A percentile compares a stretch with the other conserved stretches of the same genome.
Conservation (phyloP, 2,888 invertebrate genomes). For the Dusona sp. region DNA sequence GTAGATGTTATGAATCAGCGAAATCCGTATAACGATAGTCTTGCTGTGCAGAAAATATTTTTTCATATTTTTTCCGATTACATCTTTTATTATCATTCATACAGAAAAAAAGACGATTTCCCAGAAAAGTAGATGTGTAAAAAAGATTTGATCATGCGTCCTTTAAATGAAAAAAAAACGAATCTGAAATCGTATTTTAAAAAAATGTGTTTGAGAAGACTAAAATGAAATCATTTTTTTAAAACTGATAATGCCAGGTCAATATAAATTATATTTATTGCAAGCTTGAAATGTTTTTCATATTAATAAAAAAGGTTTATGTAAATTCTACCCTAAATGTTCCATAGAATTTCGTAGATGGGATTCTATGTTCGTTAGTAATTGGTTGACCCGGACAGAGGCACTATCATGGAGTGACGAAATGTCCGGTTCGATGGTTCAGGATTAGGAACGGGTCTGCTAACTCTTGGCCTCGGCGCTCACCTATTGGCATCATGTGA, state of each 20-base stretch:
- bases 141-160: neutral
- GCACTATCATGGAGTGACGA: neutral
- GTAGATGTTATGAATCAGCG: neutral
- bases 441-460: neutral
- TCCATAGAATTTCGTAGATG: neutral
- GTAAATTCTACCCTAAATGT: neutral
- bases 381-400: neutral
- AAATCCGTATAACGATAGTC: neutral
- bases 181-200: neutral
- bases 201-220: neutral
- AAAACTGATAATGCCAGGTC: too few species aligned
- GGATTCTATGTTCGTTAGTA: neutral
- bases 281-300: neutral
- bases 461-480: neutral
- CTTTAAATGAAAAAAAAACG: neutral
- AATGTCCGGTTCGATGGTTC: conserved; percentile 3
- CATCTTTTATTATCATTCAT: neutral
- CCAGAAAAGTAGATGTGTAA: neutral
- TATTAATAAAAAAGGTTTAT: neutral
- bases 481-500: conserved; percentile 10
- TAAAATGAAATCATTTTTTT: too few species aligned
- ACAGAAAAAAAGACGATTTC: neutral
- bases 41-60: neutral
- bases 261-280: neutral
- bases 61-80: neutral